Base-by-base conservation (phyloP, 2,113 vertebrate genomes). In the Mormyrus iriodes region DNA sequence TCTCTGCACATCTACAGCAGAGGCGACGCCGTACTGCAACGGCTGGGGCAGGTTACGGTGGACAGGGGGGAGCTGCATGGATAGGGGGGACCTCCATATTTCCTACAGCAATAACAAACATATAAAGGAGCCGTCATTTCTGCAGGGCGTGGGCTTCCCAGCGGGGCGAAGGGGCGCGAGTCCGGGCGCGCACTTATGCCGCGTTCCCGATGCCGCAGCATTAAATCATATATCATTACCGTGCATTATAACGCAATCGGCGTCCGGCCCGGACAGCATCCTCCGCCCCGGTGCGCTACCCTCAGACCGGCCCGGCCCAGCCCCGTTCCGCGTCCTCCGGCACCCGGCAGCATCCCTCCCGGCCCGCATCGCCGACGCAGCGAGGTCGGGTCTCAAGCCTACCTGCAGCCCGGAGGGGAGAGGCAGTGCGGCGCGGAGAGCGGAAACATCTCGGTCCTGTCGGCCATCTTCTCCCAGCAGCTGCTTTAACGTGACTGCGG, bases 391-490 rank as follows among this genome's bases (percentile, higher is more conserved):
- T 42, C n/a, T 7, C 7, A 9, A 31, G 35, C 46, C 95, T 94
- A 96, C 95, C 95, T 96, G 95, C 95, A 95, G 88, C 94, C 93
- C 0, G 95, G 95, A 85, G 95, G 95, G 89, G 95, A 95, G 90
- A 96, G 95, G 92, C 95, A 95, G 91, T 95, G 95, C 88, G 95
- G 95, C 94, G 95, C 95, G 93, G 95, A 95, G 73, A 96, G 95
- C 65, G 95, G 94, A 92, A 96, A 96, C 94, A 95, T 95, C 93
- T 95, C 95, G 91, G 95, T 94, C 88, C 95, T 95, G 92, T 96
- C 95, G 95, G 95, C 95, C 95, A 96, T 96, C 95, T 96, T 96
- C 95, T 93, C 91, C 91, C 88, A 92, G 90, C 92, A 91, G 88
- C 89, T 91, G 91, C 91, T 86, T 86, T 69, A 85, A 91, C 89